These are phyloP conservation scores for Remorina albescens DNA, from an alignment of 2,797 vertebrate species.

Conservation along the genomic window DNA sequence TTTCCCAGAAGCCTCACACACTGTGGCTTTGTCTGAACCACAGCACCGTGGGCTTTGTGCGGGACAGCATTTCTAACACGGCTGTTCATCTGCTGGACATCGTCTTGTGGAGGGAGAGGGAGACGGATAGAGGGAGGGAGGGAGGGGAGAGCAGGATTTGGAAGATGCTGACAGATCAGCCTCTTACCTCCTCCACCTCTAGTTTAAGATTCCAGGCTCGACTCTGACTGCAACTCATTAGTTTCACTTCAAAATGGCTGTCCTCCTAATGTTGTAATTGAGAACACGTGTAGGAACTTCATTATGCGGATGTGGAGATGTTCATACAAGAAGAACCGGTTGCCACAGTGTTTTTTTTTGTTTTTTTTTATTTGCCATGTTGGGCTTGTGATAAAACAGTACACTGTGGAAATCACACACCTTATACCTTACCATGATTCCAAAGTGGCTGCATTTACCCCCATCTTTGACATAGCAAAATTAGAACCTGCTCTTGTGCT, in stretches of 20 bases:
- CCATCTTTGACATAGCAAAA: constrained; percentile 74
- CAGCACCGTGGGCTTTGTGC: constrained; percentile 65
- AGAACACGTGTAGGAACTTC: constrained; percentile 74
- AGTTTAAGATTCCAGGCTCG: constrained; percentile 64
- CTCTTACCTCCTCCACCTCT: constrained; percentile 53
- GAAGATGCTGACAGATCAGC: constrained; percentile 43
- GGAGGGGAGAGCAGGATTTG: constrained; percentile 25
- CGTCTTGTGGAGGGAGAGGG: constrained; percentile 39
- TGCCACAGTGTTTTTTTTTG: constrained; percentile 17
- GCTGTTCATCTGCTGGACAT: constrained; percentile 64
- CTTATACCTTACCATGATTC: constrained; percentile 52
- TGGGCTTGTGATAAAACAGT: constrained; percentile 35
- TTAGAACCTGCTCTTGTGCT: constrained; percentile 79
- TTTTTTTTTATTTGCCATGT: constrained; percentile 40
- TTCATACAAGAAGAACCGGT: constrained; percentile 35
- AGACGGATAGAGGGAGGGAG: not conserved
- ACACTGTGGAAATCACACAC: constrained; percentile 36
- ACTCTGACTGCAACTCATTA: constrained; percentile 71
- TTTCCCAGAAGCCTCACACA: constrained; percentile 65
- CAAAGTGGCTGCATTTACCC: constrained; percentile 57
- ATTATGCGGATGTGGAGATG: constrained; percentile 42
- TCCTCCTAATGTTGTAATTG: constrained; percentile 74
- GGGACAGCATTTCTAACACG: constrained; percentile 68
- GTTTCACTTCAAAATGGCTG: constrained; percentile 78
- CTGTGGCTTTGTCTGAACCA: constrained; percentile 72